A percentile compares a stretch with the other conserved stretches of the same genome.
These are phyloP conservation scores for Ciconia boyciana DNA, from an alignment of 2,113 vertebrate species.

Conservation along the genomic window DNA sequence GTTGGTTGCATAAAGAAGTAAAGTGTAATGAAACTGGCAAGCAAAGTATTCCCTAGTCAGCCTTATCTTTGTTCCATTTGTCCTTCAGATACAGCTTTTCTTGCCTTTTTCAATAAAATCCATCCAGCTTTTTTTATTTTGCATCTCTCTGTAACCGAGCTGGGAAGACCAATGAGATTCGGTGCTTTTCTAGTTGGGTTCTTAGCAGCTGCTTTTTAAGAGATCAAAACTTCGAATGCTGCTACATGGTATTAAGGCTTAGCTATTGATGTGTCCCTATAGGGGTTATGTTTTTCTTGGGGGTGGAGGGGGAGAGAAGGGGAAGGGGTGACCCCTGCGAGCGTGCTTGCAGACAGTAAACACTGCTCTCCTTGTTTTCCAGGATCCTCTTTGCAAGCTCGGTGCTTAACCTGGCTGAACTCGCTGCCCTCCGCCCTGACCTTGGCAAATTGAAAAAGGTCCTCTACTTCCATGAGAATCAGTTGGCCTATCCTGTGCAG, in stretches of 20 bases:
- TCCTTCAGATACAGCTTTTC: conserved; percentile 77
- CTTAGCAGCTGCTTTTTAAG: conserved; percentile 79
- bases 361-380: conserved; percentile 81
- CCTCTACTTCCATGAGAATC: conserved; percentile 98
- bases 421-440: conserved; percentile 88
- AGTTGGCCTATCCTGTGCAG: conserved; percentile 91
- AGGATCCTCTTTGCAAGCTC: conserved; percentile 92
- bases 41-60: conserved; percentile 77
- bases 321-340: conserved; percentile 74
- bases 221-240: conserved; percentile 82
- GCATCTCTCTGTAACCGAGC: conserved; percentile 70
- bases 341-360: conserved; percentile 62
- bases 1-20: conserved; percentile 78
- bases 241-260: conserved; percentile 74
- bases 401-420: conserved; percentile 91
- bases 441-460: conserved; percentile 88
- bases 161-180: conserved; percentile 77
- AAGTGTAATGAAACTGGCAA: conserved; percentile 78
- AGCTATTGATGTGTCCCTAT: conserved; percentile 83
- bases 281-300: conserved; percentile 77
- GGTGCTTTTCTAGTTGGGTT: conserved; percentile 76
- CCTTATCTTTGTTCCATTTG: conserved; percentile 80
- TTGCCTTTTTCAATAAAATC: conserved; percentile 78
- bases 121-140: conserved; percentile 66
- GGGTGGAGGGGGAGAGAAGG: conserved; percentile 38